Evolutionary conservation across 2,797 vertebrate genomes (phyloP).

Genomic region (Hippocampus kuda): DNA sequence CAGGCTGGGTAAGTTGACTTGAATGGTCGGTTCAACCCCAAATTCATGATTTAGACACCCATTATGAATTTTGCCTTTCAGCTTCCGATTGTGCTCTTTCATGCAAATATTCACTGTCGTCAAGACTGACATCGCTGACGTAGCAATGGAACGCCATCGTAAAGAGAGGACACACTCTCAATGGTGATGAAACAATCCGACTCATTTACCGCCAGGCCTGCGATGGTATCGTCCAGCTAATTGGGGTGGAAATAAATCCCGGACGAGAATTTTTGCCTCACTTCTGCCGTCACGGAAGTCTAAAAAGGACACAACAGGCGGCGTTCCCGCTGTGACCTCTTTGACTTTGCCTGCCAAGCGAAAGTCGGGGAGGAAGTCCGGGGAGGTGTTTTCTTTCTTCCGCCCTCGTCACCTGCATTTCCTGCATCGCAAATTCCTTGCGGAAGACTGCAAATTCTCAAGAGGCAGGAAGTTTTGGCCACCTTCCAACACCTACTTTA

Average conservation of each 20-base stretch:
- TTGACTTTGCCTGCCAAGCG: constrained; percentile 22
- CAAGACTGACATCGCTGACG: neutral
- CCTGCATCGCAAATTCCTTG: constrained; percentile 49
- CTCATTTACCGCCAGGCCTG: constrained; percentile 42
- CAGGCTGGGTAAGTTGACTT: too few species aligned
- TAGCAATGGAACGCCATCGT: neutral
- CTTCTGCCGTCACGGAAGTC: constrained; percentile 4
- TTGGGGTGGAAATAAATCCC: constrained; percentile 44
- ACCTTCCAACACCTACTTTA: constrained; percentile 63
- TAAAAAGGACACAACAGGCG: constrained; percentile 17
- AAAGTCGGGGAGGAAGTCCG: constrained; percentile 34
- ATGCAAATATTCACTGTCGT: neutral
- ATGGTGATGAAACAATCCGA: constrained; percentile 35
- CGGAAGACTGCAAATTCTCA: constrained; percentile 45
- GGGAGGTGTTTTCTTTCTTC: constrained; percentile 36
- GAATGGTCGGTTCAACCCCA: too few species aligned
- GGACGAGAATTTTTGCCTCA: constrained; percentile 30
- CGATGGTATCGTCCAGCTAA: constrained; percentile 33
- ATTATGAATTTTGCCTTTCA: neutral
- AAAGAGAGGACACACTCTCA: constrained; percentile 18
- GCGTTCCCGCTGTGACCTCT: constrained; percentile 15
- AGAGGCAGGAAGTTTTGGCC: constrained; percentile 62
- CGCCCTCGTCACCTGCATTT: constrained; percentile 39
- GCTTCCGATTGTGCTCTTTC: neutral
- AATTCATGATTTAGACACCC: too few species aligned